Evolutionary conservation across 1,140 invertebrate species (phyloP), one percentile per base, ranked within the genome.

Genomic region (Aleiodes sp.): DNA sequence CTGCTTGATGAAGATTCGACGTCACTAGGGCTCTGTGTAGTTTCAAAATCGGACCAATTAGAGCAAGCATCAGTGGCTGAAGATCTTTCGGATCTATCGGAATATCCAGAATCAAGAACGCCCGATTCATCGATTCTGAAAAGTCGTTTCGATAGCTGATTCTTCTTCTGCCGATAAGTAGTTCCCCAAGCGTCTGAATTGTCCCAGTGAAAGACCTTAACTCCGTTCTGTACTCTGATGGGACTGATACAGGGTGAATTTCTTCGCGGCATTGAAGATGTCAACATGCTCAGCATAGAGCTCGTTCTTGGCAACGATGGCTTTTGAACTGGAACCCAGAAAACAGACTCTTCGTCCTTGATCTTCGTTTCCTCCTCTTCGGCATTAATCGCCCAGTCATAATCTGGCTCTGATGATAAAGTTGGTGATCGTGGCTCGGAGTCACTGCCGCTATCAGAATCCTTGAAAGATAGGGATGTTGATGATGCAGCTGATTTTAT

Each of bases 101-200:
- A 79, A 28, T 76, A 79, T 0, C 78, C 78, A 0, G 78, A 78
- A 24, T 79, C 76, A 1, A 71, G 19, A 0, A 77, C 57, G 0
- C 14, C 35, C 4, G 74, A 74, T 24, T 78, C 75, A 29, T 75
- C 71, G 52, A 77, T 75, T 8, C 70, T 65, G 21, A 71, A 74
- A 0, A 76, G 21, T 1, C 28, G 60, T 26, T 16, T 59, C 1
- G 29, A 2, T 56, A 7, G 0, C 19, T 1, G 56, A 14, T 52
- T 24, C 21, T 52, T 52, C 8, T 1, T 52, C 21, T 4, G 2
- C 21, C 2, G 6, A 4, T 60, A 3, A 1, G 14, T 63, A 9
- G 10, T 61, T 24, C 21, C 52, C 52, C 28, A 29, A 21, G 1
- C 24, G 2, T 26, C 28, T 2, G 2, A 2, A 19, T 16, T 9